Base-by-base conservation (phyloP, 2,888 invertebrate species). In the Phasia obesa region DNA sequence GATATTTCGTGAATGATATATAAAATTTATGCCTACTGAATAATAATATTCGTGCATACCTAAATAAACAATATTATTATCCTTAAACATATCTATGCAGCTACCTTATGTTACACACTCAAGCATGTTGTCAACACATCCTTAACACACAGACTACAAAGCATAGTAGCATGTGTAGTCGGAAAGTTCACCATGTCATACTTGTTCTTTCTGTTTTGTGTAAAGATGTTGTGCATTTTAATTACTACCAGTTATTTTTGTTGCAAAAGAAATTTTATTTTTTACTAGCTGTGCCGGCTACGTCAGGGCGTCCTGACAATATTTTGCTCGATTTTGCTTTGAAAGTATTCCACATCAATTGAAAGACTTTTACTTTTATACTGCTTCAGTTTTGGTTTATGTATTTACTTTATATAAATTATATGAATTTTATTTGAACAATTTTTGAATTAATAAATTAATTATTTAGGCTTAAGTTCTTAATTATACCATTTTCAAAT, bases 61-160 rank as follows among this genome's bases (percentile, higher is more conserved):
- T 3, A 17, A 9, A 60, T 2, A 38, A 23, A 44, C 21, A 31
- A 6, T 15, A 69, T 27, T 19, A 59, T 49, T 47, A 59, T 59
- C 21, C 23, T 59, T 35, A 13, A 71, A 35, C 13, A 67, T 13
- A 53, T 67, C 23, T 51, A 4, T 23, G 21, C 44, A 70, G 59
- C 47, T 47, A 59, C 17, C 49, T 13, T 23, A 6, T n/a, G 21
- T 4, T 11, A 31, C 19, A 31, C 15, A 19, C 42, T 42, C 4
- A 19, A 11, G 38, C 21, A 11, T 35, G 4, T 21, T 23, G 27
- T 7, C 17, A 17, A 53, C 38, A 67, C 13, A 2, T 27, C 17
- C 11, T 42, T 15, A 11, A 3, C 3, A 51, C 15, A 23, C 64
- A 35, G 49, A 49, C 35, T 6, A 13, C 17, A n/a, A 25, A 11